Base-by-base conservation (phyloP, 2,797 vertebrate genomes). In the Semaprochilodus insignis region DNA sequence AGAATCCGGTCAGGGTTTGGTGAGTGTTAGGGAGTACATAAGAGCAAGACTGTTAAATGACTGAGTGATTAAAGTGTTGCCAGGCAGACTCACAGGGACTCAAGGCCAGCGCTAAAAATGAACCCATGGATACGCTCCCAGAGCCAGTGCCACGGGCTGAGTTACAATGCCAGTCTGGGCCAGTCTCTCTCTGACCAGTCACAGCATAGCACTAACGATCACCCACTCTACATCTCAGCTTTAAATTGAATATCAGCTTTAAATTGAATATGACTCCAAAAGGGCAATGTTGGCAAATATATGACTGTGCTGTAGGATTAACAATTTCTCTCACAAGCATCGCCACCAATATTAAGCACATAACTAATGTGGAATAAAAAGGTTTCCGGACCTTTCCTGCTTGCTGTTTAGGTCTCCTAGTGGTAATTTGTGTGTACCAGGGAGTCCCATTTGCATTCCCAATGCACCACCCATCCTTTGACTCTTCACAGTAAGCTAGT, bases 51-150 rank as follows among this genome's bases (percentile, higher is more conserved):
- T 88, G 91, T 74, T 76, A 82, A 82, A 23, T 79, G 72, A 65
- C 88, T 87, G 87, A 79, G 55, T 72, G 74, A 93, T 90, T 90
- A 91, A 91, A 89, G 87, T 92, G 94, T 95, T 95, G 93, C 94
- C 94, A 95, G 95, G 95, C 95, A 96, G 93, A 95, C 92, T 84
- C 91, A 89, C 89, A 91, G 91, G 89, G 90, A 93, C 91, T 92
- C 95, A 96, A 94, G 93, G 93, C 93, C 93, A 91, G 82, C 78
- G 94, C 95, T 95, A 95, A 94, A 95, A 95, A 95, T 95, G 94
- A 94, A 95, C 92, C 82, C 77, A 83, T 92, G 80, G 93, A 94
- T 92, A 91, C 89, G 91, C 91, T 95, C 94, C 92, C 93, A 95
- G 91, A 94, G 92, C 90, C 93, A 91, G 89, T 93, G 94, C 92